Percentiles rank a stretch among this genome's conserved stretches.
Evolutionary conservation across 2,888 invertebrate species (phyloP).

Genomic region (Scaptomyza reducta): DNA sequence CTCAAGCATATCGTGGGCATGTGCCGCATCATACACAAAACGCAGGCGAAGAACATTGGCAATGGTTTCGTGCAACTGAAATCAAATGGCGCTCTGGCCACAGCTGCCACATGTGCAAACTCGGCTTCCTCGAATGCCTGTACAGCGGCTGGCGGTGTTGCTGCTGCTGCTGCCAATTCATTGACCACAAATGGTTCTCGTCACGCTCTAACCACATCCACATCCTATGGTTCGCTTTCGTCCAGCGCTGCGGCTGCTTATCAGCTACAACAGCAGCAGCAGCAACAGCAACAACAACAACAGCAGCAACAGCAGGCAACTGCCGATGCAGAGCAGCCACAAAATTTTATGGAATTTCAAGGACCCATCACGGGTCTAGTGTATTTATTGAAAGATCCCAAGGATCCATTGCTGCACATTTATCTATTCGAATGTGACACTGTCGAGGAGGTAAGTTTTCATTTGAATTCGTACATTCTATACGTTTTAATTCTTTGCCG

Average conservation of each 20-base stretch:
- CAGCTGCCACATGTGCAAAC: conserved; percentile 18
- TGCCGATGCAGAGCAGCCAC: conserved; percentile 60
- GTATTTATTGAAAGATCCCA: conserved; percentile 90
- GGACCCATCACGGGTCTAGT: conserved; percentile 88
- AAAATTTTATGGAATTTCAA: conserved; percentile 84
- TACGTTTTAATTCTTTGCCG: conserved; percentile 9
- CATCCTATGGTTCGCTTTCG: conserved; percentile 81
- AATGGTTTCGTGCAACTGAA: conserved; percentile 82
- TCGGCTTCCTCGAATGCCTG: conserved; percentile 18
- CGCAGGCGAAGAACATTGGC: conserved; percentile 79
- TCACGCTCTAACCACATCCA: conserved; percentile 78
- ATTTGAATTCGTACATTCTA: conserved; percentile 1
- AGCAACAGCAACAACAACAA: conserved; percentile 37
- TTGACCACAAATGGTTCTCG: conserved; percentile 63
- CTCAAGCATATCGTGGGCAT: conserved; percentile 87
- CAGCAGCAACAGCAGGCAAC: conserved; percentile 30
- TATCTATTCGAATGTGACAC: conserved; percentile 89
- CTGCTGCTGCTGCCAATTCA: conserved; percentile 31
- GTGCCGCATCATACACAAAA: conserved; percentile 83
- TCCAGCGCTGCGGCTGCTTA: conserved; percentile 78
- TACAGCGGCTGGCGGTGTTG: conserved; percentile 1
- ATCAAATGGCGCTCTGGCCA: conserved; percentile 38
- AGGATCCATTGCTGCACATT: conserved; percentile 90
- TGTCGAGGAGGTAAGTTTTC: conserved; percentile 88
- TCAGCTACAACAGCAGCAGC: conserved; percentile 62